Conservation (phyloP, 2,888 invertebrate species). For the Dendrolimus pini region DNA sequence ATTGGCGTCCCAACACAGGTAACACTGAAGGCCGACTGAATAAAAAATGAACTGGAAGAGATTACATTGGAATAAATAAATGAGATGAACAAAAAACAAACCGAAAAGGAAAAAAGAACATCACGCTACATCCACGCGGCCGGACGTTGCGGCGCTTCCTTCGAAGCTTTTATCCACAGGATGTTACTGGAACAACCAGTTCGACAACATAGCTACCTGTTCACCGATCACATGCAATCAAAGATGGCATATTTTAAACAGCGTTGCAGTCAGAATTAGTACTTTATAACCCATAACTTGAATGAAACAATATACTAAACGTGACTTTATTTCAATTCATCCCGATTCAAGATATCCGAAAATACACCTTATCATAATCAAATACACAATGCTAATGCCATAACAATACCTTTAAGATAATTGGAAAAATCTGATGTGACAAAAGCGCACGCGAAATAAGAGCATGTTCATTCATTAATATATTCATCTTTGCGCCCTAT, state of each 20-base stretch:
- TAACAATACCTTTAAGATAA: neutral
- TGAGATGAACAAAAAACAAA: constrained; percentile 76
- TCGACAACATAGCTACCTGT: constrained; percentile 19
- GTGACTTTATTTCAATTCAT: neutral
- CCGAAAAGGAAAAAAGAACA: constrained; percentile 69
- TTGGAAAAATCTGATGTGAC: neutral
- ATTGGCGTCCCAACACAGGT: constrained; percentile 71
- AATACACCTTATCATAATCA: neutral
- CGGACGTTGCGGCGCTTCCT: constrained; percentile 77
- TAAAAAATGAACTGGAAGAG: constrained; percentile 76
- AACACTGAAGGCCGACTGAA: constrained; percentile 76
- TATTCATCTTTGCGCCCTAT: constrained; percentile 39
- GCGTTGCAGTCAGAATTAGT: neutral
- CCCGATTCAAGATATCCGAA: neutral
- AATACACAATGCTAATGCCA: neutral
- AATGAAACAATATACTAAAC: neutral
- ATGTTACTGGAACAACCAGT: constrained; percentile 40
- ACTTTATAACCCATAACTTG: neutral
- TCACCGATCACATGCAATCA: constrained; percentile 4
- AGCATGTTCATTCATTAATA: constrained; percentile 22
- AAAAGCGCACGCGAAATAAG: constrained; percentile 18
- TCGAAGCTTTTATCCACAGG: constrained; percentile 61
- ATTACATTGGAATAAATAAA: constrained; percentile 78
- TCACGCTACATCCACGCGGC: constrained; percentile 74
- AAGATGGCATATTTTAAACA: neutral